Conservation (phyloP, 1,140 invertebrate genomes). For the Wiebesia pumilae region DNA sequence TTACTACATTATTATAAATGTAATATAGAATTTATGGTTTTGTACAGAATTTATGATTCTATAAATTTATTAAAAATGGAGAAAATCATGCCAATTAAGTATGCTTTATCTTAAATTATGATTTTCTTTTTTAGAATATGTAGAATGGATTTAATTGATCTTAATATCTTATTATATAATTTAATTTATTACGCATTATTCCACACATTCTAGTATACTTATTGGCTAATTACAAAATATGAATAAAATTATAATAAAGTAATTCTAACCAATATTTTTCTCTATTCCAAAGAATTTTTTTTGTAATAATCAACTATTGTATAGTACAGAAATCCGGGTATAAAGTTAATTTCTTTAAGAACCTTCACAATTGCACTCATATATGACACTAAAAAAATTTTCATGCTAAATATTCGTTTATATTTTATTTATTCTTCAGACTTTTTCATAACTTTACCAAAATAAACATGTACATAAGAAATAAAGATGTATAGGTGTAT, state of each 20-base stretch:
- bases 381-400: conserved; percentile 5
- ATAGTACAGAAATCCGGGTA: background rate
- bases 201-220: background rate
- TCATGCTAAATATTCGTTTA: background rate
- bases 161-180: conserved; percentile 5
- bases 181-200: conserved; percentile 25
- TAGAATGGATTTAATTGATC: background rate
- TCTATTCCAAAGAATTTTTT: too few species aligned
- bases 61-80: conserved; percentile 16
- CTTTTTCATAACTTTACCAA: background rate
- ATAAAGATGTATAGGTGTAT: background rate
- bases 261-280: too few species aligned
- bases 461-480: background rate
- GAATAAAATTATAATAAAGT: conserved; percentile 17
- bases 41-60: background rate
- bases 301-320: conserved; percentile 23
- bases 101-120: conserved; percentile 12
- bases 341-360: background rate
- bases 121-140: background rate
- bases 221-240: background rate
- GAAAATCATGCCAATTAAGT: conserved; percentile 36
- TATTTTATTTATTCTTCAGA: background rate
- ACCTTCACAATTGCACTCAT: background rate
- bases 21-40: background rate
- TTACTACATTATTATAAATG: background rate